Base-by-base conservation (phyloP, 2,113 vertebrate genomes). In the Muscicapa adusta region DNA sequence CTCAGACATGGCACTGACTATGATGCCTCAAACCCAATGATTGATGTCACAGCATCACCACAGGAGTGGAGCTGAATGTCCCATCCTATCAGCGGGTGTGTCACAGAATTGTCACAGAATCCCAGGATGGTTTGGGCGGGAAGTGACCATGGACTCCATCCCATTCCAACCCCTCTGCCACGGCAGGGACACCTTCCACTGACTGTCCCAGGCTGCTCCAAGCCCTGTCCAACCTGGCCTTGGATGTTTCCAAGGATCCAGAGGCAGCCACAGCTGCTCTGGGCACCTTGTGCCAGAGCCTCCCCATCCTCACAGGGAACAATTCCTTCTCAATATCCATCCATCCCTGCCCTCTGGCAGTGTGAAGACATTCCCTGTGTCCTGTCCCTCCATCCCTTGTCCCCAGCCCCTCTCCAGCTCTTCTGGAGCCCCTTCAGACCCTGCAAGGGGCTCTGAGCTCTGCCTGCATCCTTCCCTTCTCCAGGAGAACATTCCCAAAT, bases 221-320 rank as follows among this genome's bases (percentile, higher is more conserved):
- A 73, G 22, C 3, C 31, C 18, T 0, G 0, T 18, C 50, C 75
- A 65, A 0, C 31, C 50, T 43, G 66, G 31, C n/a, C n/a, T n/a
- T n/a, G n/a, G n/a, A n/a, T n/a, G n/a, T n/a, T n/a, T n/a, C n/a
- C n/a, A n/a, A n/a, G n/a, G n/a, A n/a, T n/a, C n/a, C n/a, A n/a
- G n/a, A n/a, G n/a, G n/a, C n/a, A n/a, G n/a, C n/a, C n/a, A n/a
- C n/a, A n/a, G n/a, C n/a, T n/a, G n/a, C n/a, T n/a, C n/a, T n/a
- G n/a, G n/a, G n/a, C n/a, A n/a, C n/a, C n/a, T n/a, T n/a, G 26
- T 33, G 75, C 51, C 76, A 65, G 58, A 19, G 13, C 31, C 31
- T 33, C 0, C 0, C 2, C 50, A 56, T 7, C 14, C 25, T 31
- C 13, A 0, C 28, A 53, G 23, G 0, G 0, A 50, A 11, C 0